Conservation (phyloP, 2,113 vertebrate species). For the Pontoporia blainvillei region DNA sequence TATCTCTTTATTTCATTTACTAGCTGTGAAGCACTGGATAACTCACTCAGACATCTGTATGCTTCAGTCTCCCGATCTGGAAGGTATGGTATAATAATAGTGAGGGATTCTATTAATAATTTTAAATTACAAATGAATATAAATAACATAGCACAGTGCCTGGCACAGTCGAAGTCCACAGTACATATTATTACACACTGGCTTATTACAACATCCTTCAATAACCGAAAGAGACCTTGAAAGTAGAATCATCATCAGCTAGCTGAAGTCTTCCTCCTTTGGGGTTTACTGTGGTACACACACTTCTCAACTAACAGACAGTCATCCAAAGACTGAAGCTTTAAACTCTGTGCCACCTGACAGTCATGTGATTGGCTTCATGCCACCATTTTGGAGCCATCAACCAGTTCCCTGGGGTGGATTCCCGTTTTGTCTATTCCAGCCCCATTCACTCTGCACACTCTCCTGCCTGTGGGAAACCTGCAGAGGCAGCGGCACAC, state of each 20-base stretch:
- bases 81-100: neutral
- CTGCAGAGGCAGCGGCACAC: constrained; percentile 81
- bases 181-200: neutral
- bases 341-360: neutral
- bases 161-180: neutral
- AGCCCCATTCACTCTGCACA: neutral
- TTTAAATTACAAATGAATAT: neutral
- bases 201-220: neutral
- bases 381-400: neutral
- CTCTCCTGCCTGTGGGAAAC: neutral
- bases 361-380: neutral
- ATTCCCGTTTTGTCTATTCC: neutral
- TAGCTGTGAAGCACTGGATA: neutral
- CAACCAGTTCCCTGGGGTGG: neutral
- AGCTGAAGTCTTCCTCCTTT: neutral
- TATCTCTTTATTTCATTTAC: neutral
- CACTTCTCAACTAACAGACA: neutral
- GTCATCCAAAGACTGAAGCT: neutral
- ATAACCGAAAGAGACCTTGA: neutral
- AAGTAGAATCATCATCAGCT: neutral
- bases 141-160: neutral
- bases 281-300: neutral
- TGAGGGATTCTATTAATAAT: neutral
- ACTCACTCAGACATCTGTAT: neutral
- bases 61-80: neutral